These are phyloP conservation scores for Microtus pennsylvanicus DNA, from an alignment of 2,113 vertebrate genomes.

Conservation along the genomic window DNA sequence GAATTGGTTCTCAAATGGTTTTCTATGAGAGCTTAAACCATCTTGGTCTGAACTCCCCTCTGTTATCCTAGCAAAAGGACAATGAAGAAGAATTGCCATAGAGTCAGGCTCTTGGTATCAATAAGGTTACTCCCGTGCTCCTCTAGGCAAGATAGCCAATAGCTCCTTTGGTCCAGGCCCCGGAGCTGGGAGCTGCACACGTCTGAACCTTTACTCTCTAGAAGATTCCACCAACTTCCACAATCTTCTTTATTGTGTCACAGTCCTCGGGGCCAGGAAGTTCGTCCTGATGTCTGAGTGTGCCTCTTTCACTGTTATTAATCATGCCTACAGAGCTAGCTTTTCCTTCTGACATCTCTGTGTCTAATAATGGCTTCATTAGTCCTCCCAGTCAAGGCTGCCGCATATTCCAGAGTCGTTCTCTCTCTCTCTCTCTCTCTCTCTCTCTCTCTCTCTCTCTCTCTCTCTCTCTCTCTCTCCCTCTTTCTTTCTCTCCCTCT, in stretches of 20 bases:
- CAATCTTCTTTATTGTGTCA: conserved; percentile 39
- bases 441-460: no score
- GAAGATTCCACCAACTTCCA: conserved; percentile 57
- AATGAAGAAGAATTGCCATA: not conserved
- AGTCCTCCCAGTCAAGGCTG: conserved; percentile 76
- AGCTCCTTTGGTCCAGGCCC: not conserved
- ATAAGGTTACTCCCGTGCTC: not conserved
- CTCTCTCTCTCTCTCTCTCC: conserved; percentile 33
- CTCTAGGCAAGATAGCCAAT: not conserved
- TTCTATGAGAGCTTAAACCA: not conserved
- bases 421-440: conserved; percentile 47
- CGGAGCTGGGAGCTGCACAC: not conserved
- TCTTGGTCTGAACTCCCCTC: conserved; percentile 7
- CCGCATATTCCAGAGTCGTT: conserved; percentile 65
- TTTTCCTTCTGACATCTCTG: conserved; percentile 61
- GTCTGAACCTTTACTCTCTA: not conserved
- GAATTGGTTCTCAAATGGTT: not conserved
- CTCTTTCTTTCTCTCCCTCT: not conserved
- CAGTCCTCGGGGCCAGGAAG: conserved; percentile 66
- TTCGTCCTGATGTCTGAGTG: conserved; percentile 73
- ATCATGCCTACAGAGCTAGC: conserved; percentile 66
- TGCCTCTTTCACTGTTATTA: conserved; percentile 66
- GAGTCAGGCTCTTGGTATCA: not conserved
- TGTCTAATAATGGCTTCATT: conserved; percentile 80
- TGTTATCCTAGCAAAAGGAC: not conserved